Percentiles rank a stretch among this genome's conserved stretches.
Evolutionary conservation across 92 coral and sea anemone genomes (phyloP).

Genomic region (Virgularia gustaviana): DNA sequence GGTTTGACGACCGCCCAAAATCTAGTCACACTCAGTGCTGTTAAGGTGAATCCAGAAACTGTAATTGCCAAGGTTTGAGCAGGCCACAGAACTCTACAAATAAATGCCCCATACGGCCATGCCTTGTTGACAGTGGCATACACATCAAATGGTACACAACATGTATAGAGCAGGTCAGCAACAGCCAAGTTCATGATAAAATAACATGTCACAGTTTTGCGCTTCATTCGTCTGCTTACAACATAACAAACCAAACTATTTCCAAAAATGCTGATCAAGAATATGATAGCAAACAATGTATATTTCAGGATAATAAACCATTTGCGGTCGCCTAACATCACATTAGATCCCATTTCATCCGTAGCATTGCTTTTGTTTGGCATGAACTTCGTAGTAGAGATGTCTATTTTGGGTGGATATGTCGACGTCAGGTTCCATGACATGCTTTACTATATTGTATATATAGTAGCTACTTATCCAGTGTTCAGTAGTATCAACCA

Average conservation of each 20-base stretch:
- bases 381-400: not conserved
- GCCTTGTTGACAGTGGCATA: conserved; percentile 74
- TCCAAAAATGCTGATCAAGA: conserved; percentile 78
- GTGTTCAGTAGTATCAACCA: too few species aligned
- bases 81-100: conserved; percentile 79
- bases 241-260: conserved; percentile 84
- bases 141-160: conserved; percentile 90
- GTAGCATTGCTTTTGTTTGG: conserved; percentile 9
- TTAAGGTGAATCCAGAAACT: conserved; percentile 83
- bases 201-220: conserved; percentile 89
- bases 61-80: conserved; percentile 82
- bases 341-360: not conserved
- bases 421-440: not conserved
- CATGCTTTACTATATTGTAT: too few species aligned
- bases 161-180: conserved; percentile 81
- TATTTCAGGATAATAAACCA: conserved; percentile 72
- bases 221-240: conserved; percentile 75
- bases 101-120: conserved; percentile 85
- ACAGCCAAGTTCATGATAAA: conserved; percentile 89
- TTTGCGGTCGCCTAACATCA: conserved; percentile 28
- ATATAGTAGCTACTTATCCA: too few species aligned
- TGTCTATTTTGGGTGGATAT: not conserved
- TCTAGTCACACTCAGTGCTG: conserved; percentile 86
- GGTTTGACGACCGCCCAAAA: conserved; percentile 94
- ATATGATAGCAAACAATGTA: conserved; percentile 74